Evolutionary conservation across 1,140 invertebrate species (phyloP), one percentile per base, ranked within the genome.

Genomic region (Geopemphigus sp.): DNA sequence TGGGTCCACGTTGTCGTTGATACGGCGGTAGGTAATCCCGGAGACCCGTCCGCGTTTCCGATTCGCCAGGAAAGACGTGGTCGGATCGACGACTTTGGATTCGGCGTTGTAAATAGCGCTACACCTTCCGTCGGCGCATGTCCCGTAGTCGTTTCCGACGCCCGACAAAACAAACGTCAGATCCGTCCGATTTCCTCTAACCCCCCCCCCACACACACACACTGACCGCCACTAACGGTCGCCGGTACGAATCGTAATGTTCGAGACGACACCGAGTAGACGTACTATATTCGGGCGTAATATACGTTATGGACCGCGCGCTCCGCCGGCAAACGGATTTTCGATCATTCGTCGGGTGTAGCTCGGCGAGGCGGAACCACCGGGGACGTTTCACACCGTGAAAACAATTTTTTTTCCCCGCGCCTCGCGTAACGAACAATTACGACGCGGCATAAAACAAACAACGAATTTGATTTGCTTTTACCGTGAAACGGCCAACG

Each of bases 391-490:
- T 68, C 64, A 68, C 64, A n/a, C n/a, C n/a, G 64, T 68, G 64
- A 68, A 68, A 68, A 68, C n/a, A 47, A 68, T 68, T 47, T 68
- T 47, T 66, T 39, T 26, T 26, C 29, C 17, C 11, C 11, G 5
- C 11, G 5, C 39, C 11, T 11, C 39, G 11, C 5, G 11, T 45
- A 15, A 19, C 15, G 29, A 14, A 61, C 59, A n/a, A n/a, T n/a
- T n/a, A n/a, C 56, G 17, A 26, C 12, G 12, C 57, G 57, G 45
- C 61, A 3, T 63, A 50, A 50, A 78, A 78, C 74, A 78, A 78
- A 78, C 29, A 78, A 63, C 22, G 3, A 3, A 61, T 78, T 78
- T 63, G 74, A 78, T 78, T 78, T 63, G 74, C 57, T 63, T 78
- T 78, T 78, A 61, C 74, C 74, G 74, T 63, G 74, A 78, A 61